These are phyloP conservation scores for Enhydra lutris DNA, from an alignment of 2,113 vertebrate genomes.

Conservation along the genomic window DNA sequence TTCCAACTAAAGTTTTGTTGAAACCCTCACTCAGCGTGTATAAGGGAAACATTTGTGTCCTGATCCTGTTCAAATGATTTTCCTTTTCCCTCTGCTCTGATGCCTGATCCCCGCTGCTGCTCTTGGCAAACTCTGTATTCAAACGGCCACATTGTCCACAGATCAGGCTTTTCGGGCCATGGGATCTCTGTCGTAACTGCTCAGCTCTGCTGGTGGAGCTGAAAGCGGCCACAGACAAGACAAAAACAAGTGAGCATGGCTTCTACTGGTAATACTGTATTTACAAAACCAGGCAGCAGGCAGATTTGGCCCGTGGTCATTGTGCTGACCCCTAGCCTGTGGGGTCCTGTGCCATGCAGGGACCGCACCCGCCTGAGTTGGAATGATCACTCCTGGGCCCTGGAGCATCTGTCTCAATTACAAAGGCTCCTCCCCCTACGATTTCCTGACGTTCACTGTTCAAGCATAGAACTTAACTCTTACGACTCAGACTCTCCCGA, in stretches of 20 bases:
- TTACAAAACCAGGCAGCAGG: background rate
- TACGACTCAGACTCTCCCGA: background rate
- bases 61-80: background rate
- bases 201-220: background rate
- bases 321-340: too few species aligned
- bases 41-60: background rate
- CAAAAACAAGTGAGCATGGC: background rate
- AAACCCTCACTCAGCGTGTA: accelerated
- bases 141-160: background rate
- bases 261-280: background rate
- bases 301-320: background rate
- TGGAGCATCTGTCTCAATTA: background rate
- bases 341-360: accelerated
- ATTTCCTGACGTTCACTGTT: background rate
- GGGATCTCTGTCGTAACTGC: background rate
- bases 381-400: too few species aligned
- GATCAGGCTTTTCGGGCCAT: background rate
- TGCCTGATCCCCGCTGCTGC: background rate
- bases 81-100: background rate
- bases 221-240: accelerated
- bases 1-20: too few species aligned
- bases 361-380: background rate
- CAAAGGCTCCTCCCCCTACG: background rate
- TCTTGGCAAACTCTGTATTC: accelerated
- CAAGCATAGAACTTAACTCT: background rate